These are phyloP conservation scores for Dolichallabes microphthalmus DNA, from an alignment of 2,113 vertebrate species.

Conservation along the genomic window DNA sequence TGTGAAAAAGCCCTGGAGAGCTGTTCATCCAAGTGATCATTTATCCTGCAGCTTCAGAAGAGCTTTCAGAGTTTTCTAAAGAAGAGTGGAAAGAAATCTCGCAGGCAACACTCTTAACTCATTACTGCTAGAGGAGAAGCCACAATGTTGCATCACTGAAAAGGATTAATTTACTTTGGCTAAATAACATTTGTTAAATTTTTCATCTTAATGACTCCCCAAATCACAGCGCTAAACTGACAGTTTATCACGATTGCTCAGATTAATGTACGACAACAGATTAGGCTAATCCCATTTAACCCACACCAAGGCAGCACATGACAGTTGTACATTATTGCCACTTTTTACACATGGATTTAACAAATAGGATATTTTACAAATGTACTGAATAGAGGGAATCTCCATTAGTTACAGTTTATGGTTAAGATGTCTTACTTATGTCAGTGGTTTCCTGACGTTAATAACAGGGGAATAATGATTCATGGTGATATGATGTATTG, in stretches of 20 bases:
- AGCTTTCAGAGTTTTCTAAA: background rate
- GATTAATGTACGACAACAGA: background rate
- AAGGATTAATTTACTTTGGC: background rate
- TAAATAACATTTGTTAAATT: background rate
- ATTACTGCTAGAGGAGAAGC: background rate
- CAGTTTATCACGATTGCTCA: background rate
- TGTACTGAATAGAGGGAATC: background rate
- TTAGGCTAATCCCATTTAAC: background rate
- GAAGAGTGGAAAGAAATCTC: background rate
- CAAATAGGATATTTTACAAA: background rate
- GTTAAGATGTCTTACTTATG: background rate
- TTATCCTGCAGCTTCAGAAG: background rate
- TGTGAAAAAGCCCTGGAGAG: background rate
- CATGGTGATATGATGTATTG: background rate
- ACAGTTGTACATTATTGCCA: background rate
- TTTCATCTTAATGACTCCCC: background rate
- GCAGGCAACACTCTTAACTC: background rate
- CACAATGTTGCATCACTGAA: background rate
- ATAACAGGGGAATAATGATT: background rate
- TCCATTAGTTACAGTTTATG: background rate
- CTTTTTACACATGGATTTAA: background rate
- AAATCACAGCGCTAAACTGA: background rate
- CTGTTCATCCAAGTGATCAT: background rate
- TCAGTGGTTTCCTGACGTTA: background rate
- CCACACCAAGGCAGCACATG: background rate